Conservation (phyloP, 2,113 vertebrate genomes). For the Xyrauchen texanus region DNA sequence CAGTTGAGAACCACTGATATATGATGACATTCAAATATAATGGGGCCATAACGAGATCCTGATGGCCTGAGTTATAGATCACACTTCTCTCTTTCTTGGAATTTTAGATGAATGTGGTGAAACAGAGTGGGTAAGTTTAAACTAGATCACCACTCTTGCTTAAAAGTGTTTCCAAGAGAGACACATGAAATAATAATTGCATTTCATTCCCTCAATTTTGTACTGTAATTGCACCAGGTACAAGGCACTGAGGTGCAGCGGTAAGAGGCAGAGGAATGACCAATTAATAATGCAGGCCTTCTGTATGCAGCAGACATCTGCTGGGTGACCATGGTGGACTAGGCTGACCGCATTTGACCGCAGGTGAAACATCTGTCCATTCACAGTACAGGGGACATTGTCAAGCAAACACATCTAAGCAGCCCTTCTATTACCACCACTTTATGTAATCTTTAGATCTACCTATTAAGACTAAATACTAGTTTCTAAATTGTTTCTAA, state of each 20-base stretch:
- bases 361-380: constrained; percentile 69
- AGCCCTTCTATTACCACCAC: constrained; percentile 33
- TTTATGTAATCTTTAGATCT: not conserved
- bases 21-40: too few relatives aligned
- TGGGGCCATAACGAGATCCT: too few relatives aligned
- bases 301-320: constrained; percentile 54
- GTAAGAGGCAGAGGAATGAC: constrained; percentile 47
- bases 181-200: constrained; percentile 25
- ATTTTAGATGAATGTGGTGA: not conserved
- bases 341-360: constrained; percentile 58
- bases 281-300: constrained; percentile 5
- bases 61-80: not conserved
- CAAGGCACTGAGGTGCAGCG: not conserved
- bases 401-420: constrained; percentile 10
- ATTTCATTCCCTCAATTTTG: not conserved
- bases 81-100: not conserved
- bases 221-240: constrained; percentile 14
- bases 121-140: not conserved
- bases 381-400: constrained; percentile 30
- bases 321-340: constrained; percentile 57
- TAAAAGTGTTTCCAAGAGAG: not conserved
- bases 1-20: too few relatives aligned
- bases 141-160: not conserved
- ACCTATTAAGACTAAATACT: not conserved
- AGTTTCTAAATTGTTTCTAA: constrained; percentile 14